Evolutionary conservation across 2,888 invertebrate species (phyloP).

Genomic region (Electrophaes corylata): DNA sequence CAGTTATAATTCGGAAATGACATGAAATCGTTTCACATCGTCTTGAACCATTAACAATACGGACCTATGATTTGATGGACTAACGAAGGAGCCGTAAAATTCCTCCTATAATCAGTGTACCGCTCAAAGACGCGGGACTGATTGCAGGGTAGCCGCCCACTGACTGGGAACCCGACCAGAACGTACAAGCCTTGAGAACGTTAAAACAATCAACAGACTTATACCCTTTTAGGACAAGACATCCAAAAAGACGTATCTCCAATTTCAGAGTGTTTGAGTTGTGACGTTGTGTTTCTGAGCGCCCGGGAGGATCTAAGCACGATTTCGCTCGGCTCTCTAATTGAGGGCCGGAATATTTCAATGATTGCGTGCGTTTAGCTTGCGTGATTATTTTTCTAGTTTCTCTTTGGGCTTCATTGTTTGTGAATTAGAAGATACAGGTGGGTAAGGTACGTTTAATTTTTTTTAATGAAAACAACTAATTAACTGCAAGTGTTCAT

Average conservation of each 20-base stretch:
- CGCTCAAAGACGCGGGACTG: conserved; percentile 63
- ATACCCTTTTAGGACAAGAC: conserved; percentile 28
- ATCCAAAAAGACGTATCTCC: conserved; percentile 38
- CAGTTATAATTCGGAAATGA: conserved; percentile 65
- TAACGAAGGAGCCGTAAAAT: conserved; percentile 79
- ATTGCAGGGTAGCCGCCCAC: conserved; percentile 81
- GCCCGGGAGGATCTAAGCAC: conserved; percentile 47
- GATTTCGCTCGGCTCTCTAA: conserved; percentile 61
- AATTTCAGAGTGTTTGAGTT: conserved; percentile 41
- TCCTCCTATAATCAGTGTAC: conserved; percentile 74
- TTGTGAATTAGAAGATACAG: too few species aligned
- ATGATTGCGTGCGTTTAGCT: conserved; percentile 57
- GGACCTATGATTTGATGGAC: conserved; percentile 78
- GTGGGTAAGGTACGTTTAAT: conserved; percentile 15
- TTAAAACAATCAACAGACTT: conserved; percentile 55
- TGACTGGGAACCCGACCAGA: conserved; percentile 57
- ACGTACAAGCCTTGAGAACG: conserved; percentile 45
- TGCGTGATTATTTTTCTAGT: conserved; percentile 52
- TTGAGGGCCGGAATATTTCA: conserved; percentile 54
- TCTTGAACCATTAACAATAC: conserved; percentile 62
- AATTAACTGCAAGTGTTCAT: conserved; percentile 21
- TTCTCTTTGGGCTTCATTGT: conserved; percentile 43
- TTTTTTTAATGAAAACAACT: conserved; percentile 1
- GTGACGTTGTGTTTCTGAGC: conserved; percentile 45
- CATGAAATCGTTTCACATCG: conserved; percentile 68